Evolutionary conservation across 2,797 vertebrate genomes (phyloP).

Genomic region (Novumbra hubbsi): DNA sequence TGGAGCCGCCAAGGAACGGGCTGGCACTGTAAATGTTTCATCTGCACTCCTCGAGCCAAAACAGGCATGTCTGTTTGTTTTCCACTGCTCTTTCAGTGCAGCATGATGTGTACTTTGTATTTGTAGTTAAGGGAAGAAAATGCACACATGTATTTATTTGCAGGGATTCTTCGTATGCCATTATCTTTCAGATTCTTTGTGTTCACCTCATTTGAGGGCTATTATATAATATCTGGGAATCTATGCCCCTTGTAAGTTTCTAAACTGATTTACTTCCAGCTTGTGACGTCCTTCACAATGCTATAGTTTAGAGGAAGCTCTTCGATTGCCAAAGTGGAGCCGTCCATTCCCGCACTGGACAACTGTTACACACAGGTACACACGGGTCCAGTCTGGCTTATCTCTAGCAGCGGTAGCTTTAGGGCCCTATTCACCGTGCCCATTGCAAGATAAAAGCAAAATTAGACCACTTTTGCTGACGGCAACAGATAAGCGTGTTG

Average conservation of each 20-base stretch:
- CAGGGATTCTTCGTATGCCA: too few relatives aligned
- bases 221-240: not conserved
- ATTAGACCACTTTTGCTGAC: constrained; percentile 72
- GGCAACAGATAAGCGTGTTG: constrained; percentile 69
- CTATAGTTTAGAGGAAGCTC: constrained; percentile 50
- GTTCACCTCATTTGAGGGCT: not conserved
- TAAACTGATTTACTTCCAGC: not conserved
- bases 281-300: not conserved
- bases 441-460: constrained; percentile 72
- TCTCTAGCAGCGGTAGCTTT: constrained; percentile 61
- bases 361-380: constrained; percentile 61
- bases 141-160: not conserved
- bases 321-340: constrained; percentile 53
- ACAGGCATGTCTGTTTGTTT: not conserved
- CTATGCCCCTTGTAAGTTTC: not conserved
- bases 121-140: not conserved
- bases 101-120: not conserved
- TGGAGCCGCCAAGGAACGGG: not conserved
- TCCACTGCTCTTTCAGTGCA: not conserved
- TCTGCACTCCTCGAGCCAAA: not conserved
- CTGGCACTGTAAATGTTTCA: constrained; percentile 10
- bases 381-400: constrained; percentile 71
- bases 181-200: too few relatives aligned
- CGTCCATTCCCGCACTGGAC: constrained; percentile 61
- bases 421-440: constrained; percentile 49